Percentiles rank a stretch among this genome's conserved stretches.
Conservation (phyloP, 2,888 invertebrate species). For the Apamea anceps region DNA sequence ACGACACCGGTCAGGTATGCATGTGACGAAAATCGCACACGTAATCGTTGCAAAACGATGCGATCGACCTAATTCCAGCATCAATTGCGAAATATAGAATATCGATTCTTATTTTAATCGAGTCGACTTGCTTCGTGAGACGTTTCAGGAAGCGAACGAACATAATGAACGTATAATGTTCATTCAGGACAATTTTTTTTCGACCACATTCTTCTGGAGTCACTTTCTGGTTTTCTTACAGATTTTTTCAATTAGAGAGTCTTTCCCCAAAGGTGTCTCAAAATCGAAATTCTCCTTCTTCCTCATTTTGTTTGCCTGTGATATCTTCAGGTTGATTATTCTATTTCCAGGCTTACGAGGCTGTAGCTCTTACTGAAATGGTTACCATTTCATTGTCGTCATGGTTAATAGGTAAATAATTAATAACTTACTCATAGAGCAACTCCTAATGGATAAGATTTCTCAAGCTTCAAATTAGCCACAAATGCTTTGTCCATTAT, state of each 20-base stretch:
- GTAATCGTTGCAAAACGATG: conserved; percentile 68
- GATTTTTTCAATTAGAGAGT: background rate
- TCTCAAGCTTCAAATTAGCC: background rate
- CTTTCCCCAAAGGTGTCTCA: background rate
- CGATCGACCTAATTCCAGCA: conserved; percentile 61
- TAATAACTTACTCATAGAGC: background rate
- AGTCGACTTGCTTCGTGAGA: conserved; percentile 15
- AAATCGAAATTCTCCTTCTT: background rate
- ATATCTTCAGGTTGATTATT: background rate
- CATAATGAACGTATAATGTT: background rate
- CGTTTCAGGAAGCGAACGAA: background rate
- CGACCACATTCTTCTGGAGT: background rate
- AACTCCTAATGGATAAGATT: background rate
- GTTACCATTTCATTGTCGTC: background rate
- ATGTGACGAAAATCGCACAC: conserved; percentile 63
- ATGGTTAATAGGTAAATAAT: background rate
- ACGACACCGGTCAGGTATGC: conserved; percentile 46
- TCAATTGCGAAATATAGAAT: conserved; percentile 54
- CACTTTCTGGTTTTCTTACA: background rate
- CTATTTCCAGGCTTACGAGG: background rate
- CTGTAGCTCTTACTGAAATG: background rate
- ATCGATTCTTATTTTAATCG: conserved; percentile 42
- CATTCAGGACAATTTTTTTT: background rate
- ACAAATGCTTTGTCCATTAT: background rate
- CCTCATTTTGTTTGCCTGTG: background rate